phyloP scores from a whole-genome alignment of 2,797 vertebrate genomes.

The Strix occidentalis region DNA sequence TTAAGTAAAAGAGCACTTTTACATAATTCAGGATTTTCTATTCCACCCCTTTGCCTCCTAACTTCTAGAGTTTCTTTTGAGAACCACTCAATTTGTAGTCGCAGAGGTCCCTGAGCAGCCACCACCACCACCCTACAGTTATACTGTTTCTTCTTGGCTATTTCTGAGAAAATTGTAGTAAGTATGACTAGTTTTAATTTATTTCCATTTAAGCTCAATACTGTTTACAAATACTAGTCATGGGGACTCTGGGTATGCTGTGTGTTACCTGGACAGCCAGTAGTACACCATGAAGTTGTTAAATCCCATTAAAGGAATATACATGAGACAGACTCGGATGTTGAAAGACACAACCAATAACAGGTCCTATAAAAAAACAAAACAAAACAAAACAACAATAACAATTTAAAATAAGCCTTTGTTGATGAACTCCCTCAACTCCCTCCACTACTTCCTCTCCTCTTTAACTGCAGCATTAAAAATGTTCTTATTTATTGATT shows the following conservation, averaged over 20 bases:
- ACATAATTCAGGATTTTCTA: neutral
- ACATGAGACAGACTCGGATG: constrained; percentile 80
- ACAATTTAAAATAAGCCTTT: neutral
- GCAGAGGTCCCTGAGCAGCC: neutral
- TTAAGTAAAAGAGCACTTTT: neutral
- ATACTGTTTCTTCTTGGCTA: neutral
- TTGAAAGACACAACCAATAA: constrained; percentile 84
- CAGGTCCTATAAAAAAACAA: constrained; percentile 80
- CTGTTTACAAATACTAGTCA: neutral
- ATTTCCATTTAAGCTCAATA: neutral
- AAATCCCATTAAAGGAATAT: constrained; percentile 82
- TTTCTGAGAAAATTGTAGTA: neutral
- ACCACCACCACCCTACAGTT: neutral
- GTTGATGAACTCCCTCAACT: neutral
- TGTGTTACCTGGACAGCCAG: constrained; percentile 84
- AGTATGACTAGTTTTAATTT: neutral
- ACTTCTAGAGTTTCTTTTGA: neutral
- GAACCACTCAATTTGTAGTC: neutral
- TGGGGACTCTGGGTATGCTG: neutral
- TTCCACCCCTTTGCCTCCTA: neutral
- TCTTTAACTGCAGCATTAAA: neutral
- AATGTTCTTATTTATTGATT: neutral
- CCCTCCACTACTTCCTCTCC: neutral
- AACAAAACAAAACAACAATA: neutral
- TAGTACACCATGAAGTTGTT: constrained; percentile 80